Evolutionary conservation across 2,888 invertebrate species (phyloP), one percentile per base, ranked within the genome.

Genomic region (Mimumesa dahlbomi): DNA sequence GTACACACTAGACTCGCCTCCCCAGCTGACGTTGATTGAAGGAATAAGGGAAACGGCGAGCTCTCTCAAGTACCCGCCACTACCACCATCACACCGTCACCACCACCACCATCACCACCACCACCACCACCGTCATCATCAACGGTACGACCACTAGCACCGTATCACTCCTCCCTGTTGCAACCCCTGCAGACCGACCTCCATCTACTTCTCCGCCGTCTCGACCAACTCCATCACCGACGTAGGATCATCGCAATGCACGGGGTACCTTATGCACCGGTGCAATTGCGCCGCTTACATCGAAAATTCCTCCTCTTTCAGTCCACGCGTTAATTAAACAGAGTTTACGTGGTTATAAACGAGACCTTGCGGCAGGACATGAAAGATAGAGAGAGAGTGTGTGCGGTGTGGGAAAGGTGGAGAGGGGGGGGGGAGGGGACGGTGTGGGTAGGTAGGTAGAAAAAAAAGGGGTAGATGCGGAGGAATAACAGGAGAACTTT

Each of bases 21-120:
- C 88, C 87, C 83, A 85, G 87, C 88, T 88, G 89, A 89, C 89
- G 88, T 89, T 89, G 89, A 89, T 89, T 88, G 89, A 88, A 89
- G 88, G 85, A 89, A 89, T 88, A 89, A 88, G 88, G 88, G 88
- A 89, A 89, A 87, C 86, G 87, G 82, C 77, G 83, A 86, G 85
- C 82, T 83, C 84, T 79, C 85, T 86, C 84, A 84, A 84, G 84
- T 85, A 81, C 82, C 77, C 82, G 78, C 67, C 70, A 68, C 67
- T 56, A 68, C 79, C 61, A 61, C 59, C 67, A 22, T 59, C 56
- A 46, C 40, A 46, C 40, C 62, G 57, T 34, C 69, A 71, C 53
- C 54, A 71, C 25, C 25, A n/a, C n/a, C n/a, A n/a, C 64, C 68
- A 63, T 59, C 22, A 56, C 62, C 63, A 61, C 46, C 46, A 49